Base-by-base conservation (phyloP, 2,888 invertebrate genomes). In the Ichneumon xanthorius region DNA sequence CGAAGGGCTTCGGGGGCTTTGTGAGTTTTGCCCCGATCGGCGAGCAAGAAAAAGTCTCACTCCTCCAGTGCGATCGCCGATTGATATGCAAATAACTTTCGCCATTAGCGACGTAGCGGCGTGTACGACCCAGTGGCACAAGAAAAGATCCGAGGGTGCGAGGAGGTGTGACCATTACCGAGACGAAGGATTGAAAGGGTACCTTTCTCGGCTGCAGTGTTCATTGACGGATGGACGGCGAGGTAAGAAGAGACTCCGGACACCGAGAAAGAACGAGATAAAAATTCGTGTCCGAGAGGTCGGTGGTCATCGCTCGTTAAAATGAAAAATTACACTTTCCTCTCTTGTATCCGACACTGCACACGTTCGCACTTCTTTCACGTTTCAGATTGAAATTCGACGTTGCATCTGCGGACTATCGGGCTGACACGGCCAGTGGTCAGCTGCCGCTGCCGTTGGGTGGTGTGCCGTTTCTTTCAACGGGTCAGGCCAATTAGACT, bases 301-400 rank as follows among this genome's bases (percentile, higher is more conserved):
- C 79, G 89, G 82, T 90, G 91, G 91, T 88, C 92, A 92, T 91
- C 89, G 90, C 90, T 92, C 92, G 91, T 92, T 92, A 92, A 90
- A 90, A 90, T 92, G 92, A 92, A 92, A 92, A 92, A 92, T 92
- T 90, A 92, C 89, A 88, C 91, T 91, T 90, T 90, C 88, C 88
- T 90, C 83, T 80, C 75, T 78, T 80, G 76, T 80, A 80, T 81
- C 79, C 48, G 71, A 80, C 61, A 79, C 73, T 50, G 55, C 55
- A 63, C 33, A 72, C 63, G 65, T 68, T 33, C 40, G 71, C 26
- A 65, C 77, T 72, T 84, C 75, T 80, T 82, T 70, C 86, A 78
- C 82, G 87, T 83, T 71, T 85, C 87, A 90, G 89, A 91, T 91
- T 89, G 90, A 90, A 90, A 90, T 88, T 88, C 86, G 87, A 88